Conservation (phyloP, 2,888 invertebrate genomes). For the Sarcophaga subvicina region DNA sequence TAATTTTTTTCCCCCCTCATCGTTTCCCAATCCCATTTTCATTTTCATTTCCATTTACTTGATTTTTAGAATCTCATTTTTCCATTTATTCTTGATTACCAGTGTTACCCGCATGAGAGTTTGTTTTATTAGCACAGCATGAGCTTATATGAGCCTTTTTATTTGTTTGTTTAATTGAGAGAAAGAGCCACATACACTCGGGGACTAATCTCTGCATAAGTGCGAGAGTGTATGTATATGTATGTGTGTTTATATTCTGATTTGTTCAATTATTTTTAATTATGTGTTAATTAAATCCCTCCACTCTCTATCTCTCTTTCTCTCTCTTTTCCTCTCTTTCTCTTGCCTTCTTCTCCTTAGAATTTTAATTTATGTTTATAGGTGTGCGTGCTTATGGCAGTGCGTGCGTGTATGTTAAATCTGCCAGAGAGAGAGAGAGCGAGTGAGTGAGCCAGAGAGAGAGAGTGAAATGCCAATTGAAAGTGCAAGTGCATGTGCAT, state of each 20-base stretch:
- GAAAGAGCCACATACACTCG: background rate
- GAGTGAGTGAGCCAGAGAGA: too few relatives aligned
- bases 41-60: background rate
- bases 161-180: constrained; percentile 1
- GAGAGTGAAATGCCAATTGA: background rate
- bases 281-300: constrained; percentile 46
- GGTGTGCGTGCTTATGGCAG: too few relatives aligned
- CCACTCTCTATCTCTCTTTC: background rate
- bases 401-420: background rate
- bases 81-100: too few relatives aligned
- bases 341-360: too few relatives aligned
- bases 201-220: background rate
- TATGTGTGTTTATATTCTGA: constrained; percentile 24
- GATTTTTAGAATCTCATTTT: background rate
- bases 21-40: too few relatives aligned
- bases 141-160: too few relatives aligned
- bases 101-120: too few relatives aligned
- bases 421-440: too few relatives aligned
- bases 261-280: constrained; percentile 48
- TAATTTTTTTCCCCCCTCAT: background rate
- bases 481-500: background rate
- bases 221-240: background rate
- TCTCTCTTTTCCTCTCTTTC: background rate
- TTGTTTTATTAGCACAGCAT: too few relatives aligned
- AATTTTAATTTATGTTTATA: too few relatives aligned